Conservation (phyloP, 2,888 invertebrate genomes). For the Macrosiphum euphorbiae region DNA sequence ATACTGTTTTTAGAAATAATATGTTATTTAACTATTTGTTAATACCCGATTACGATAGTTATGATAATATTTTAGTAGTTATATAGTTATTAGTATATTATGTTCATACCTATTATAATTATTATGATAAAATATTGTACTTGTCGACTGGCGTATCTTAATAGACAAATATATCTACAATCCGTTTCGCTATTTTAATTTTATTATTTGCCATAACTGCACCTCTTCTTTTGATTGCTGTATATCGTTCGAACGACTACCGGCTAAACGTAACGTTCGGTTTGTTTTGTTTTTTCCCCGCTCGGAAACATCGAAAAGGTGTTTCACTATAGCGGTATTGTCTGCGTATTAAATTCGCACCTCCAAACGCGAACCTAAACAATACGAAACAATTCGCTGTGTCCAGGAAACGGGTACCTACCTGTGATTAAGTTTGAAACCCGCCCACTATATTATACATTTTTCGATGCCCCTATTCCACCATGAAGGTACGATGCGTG, state of each 20-base stretch:
- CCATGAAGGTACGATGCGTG: background rate
- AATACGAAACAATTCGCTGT: slow-evolving; percentile 34
- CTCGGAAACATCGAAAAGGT: slow-evolving; percentile 36
- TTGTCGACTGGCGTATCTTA: background rate
- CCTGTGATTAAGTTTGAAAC: slow-evolving; percentile 47
- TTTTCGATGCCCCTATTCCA: slow-evolving; percentile 35
- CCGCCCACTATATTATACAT: slow-evolving; percentile 35
- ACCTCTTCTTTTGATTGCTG: background rate
- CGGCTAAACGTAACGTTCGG: background rate
- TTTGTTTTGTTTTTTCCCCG: slow-evolving; percentile 19
- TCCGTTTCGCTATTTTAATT: background rate
- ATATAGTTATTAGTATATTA: background rate
- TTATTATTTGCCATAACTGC: background rate
- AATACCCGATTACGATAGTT: background rate
- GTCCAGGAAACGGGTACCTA: slow-evolving; percentile 51
- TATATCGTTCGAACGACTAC: background rate
- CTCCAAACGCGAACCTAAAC: background rate
- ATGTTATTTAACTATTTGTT: background rate
- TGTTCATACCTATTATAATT: background rate
- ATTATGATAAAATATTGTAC: background rate
- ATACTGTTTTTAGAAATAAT: background rate
- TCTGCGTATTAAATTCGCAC: background rate
- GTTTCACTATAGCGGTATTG: slow-evolving; percentile 4
- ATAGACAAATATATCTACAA: background rate
- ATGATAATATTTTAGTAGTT: background rate